These are phyloP conservation scores for Erethizon dorsatum DNA, from an alignment of 2,797 vertebrate species.

Conservation along the genomic window DNA sequence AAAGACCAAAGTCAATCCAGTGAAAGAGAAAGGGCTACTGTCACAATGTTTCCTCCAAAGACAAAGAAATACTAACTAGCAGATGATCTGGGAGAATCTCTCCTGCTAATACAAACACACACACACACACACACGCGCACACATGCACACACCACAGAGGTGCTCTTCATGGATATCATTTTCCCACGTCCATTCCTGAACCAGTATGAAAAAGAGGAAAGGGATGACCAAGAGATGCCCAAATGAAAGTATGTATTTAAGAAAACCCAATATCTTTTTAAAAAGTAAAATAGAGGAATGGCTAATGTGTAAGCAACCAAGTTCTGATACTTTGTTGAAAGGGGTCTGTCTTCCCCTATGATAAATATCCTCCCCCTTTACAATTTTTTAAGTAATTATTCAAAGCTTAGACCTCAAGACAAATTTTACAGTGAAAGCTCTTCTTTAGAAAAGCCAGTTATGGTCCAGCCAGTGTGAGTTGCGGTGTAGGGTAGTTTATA, in stretches of 20 bases:
- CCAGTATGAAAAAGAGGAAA: background rate
- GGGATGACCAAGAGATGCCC: background rate
- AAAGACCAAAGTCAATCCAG: background rate
- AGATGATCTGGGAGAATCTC: background rate
- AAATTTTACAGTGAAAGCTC: conserved; percentile 14
- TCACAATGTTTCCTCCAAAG: background rate
- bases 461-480: background rate
- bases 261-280: background rate
- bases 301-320: background rate
- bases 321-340: background rate
- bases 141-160: background rate
- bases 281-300: background rate
- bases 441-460: background rate
- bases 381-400: conserved; percentile 20
- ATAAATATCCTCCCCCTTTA: background rate
- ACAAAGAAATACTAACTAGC: background rate
- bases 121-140: background rate
- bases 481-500: background rate
- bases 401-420: background rate
- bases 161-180: too few species aligned
- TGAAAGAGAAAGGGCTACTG: background rate
- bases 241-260: background rate
- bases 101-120: background rate
- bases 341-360: background rate
- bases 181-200: background rate